Base-by-base conservation (phyloP, 1,140 invertebrate genomes). In the Zaprionus nigranus region DNA sequence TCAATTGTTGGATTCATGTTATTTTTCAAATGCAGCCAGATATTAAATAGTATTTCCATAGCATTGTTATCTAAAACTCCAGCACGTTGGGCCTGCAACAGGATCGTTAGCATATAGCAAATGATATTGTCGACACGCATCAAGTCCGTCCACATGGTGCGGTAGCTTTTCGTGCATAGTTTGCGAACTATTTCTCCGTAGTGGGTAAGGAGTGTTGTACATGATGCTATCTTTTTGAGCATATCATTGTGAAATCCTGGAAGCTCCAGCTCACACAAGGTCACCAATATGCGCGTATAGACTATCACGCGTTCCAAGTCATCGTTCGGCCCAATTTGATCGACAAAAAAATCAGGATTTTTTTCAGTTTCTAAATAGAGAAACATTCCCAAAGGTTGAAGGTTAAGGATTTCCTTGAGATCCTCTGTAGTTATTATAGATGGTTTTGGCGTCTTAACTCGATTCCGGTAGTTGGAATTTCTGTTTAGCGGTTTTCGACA, bases 371-470 rank as follows among this genome's bases (percentile, higher is more conserved):
- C 13, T 20, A 75, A 34, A 7, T 75, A 69, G 0, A 75, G 43
- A 36, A 75, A 75, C 72, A 75, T 70, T 34, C 59, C 53, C 54
- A 70, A 40, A 1, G 66, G 66, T n/a, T 75, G 72, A 28, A 76
- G 17, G 49, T 76, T 76, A 5, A 65, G 17, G 1, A 76, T 71
- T 34, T 76, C 74, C 12, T 53, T 17, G 12, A 73, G 46, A 9
- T 20, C 20, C 7, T 65, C n/a, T 2, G 46, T 65, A 28, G 60
- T 5, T 22, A 75, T 59, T 38, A 57, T 69, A 0, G 22, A 7
- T 12, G 22, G 5, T 26, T 58, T 63, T 5, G 22, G 15, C 3
- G 11, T 2, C 12, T 26, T 22, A 28, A 17, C 30, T 1, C 15
- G 59, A 49, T 34, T 43, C n/a, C 53, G 28, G 9, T 12, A 36